phyloP scores from a whole-genome alignment of 2,113 vertebrate species.

The Pristiophorus japonicus region DNA sequence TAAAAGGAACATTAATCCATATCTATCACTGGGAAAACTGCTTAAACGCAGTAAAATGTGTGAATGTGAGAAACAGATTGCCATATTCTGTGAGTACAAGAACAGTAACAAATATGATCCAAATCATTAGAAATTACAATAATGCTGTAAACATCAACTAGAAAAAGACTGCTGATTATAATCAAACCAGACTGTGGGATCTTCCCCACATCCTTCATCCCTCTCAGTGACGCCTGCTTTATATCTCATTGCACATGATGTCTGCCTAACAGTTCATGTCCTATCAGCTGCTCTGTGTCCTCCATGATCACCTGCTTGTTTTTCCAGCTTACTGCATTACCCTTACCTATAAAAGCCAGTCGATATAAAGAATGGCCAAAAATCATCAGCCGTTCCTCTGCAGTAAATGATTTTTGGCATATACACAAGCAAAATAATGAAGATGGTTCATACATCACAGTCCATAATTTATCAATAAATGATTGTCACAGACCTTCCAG shows the following conservation, averaged over 20 bases:
- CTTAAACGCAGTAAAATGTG: not conserved
- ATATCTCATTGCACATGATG: constrained; percentile 5
- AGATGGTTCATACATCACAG: constrained; percentile 2
- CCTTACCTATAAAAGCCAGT: not conserved
- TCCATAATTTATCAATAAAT: not conserved
- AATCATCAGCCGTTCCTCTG: not conserved
- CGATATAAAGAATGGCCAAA: not conserved
- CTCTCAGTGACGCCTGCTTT: not conserved
- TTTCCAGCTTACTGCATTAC: not conserved
- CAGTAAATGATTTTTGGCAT: not conserved
- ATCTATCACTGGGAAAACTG: not conserved
- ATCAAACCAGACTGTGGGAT: not conserved
- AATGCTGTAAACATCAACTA: not conserved
- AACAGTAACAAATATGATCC: not conserved
- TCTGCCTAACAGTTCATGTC: not conserved
- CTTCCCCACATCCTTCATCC: not conserved
- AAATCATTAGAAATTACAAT: not conserved
- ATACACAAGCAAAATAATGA: not conserved
- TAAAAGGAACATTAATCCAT: not conserved
- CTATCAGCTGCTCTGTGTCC: not conserved
- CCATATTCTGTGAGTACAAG: not conserved
- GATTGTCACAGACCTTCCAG: constrained; percentile 6
- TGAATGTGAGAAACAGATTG: not conserved
- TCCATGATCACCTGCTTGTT: not conserved
- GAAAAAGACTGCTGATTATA: not conserved